Evolutionary conservation across 2,797 vertebrate genomes (phyloP).

Genomic region (Anguilla obscura): DNA sequence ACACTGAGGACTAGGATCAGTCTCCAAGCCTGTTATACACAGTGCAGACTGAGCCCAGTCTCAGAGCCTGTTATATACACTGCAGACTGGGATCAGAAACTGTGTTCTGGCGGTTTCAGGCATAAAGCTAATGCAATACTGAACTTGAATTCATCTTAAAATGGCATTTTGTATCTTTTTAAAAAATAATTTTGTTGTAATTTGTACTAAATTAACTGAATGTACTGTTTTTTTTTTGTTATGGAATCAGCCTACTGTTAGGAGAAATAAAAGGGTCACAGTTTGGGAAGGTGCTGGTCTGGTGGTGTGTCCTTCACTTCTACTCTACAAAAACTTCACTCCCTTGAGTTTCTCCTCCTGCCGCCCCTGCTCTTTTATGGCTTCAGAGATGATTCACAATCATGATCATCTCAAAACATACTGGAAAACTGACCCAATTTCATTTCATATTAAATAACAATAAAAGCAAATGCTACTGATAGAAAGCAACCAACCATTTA

Average conservation of each 20-base stretch:
- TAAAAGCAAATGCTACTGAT: background rate
- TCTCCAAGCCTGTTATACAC: background rate
- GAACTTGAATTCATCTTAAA: slow-evolving; percentile 44
- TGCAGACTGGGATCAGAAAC: background rate
- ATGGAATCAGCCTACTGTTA: slow-evolving; percentile 32
- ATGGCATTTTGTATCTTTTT: slow-evolving; percentile 24
- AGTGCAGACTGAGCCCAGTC: background rate
- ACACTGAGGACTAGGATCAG: background rate
- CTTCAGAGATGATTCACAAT: background rate
- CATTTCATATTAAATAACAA: background rate
- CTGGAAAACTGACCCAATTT: background rate
- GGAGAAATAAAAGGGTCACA: slow-evolving; percentile 52
- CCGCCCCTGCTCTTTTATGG: background rate
- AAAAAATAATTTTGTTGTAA: slow-evolving; percentile 33
- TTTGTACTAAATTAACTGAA: slow-evolving; percentile 41
- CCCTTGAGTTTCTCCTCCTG: background rate
- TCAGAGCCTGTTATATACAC: background rate
- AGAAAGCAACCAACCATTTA: slow-evolving; percentile 13
- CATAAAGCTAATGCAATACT: slow-evolving; percentile 42
- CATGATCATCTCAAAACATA: background rate
- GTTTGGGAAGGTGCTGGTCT: background rate
- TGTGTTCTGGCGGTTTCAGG: background rate
- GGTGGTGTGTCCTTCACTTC: background rate
- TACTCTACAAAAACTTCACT: background rate
- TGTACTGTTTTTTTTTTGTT: slow-evolving; percentile 31